These are phyloP conservation scores for Leptinotarsa tumamoca DNA, from an alignment of 2,888 invertebrate species.

Conservation along the genomic window DNA sequence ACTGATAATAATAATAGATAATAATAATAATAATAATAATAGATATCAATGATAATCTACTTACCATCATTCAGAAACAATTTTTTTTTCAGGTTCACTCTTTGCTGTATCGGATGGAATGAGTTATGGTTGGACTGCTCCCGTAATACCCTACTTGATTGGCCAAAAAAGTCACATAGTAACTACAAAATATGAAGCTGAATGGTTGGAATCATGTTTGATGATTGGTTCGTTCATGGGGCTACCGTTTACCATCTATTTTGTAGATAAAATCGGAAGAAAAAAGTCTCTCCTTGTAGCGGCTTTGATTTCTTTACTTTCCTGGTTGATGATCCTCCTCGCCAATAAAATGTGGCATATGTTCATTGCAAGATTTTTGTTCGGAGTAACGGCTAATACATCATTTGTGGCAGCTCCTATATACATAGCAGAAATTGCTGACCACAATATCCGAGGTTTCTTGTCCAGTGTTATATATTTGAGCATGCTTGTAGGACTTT, in stretches of 20 bases:
- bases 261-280: constrained; percentile 59
- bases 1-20: no score
- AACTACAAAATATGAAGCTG: constrained; percentile 55
- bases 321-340: constrained; percentile 60
- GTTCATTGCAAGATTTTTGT: constrained; percentile 58
- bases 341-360: constrained; percentile 54
- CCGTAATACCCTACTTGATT: constrained; percentile 61
- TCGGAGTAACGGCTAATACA: constrained; percentile 59
- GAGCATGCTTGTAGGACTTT: constrained; percentile 62
- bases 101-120: constrained; percentile 65
- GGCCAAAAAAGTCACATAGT: constrained; percentile 58
- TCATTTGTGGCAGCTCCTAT: constrained; percentile 64
- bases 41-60: no score
- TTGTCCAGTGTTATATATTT: constrained; percentile 62
- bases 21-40: no score
- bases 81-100: constrained; percentile 59
- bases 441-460: constrained; percentile 62
- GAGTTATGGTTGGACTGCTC: constrained; percentile 65
- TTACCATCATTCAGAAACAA: no score
- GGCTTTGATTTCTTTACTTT: constrained; percentile 55
- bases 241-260: constrained; percentile 58
- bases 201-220: constrained; percentile 56
- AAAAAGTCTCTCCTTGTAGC: constrained; percentile 60
- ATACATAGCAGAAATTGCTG: constrained; percentile 65
- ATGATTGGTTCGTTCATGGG: constrained; percentile 56